phyloP scores from a whole-genome alignment of 2,113 vertebrate species.

The cattle (Bos taurus) region DNA sequence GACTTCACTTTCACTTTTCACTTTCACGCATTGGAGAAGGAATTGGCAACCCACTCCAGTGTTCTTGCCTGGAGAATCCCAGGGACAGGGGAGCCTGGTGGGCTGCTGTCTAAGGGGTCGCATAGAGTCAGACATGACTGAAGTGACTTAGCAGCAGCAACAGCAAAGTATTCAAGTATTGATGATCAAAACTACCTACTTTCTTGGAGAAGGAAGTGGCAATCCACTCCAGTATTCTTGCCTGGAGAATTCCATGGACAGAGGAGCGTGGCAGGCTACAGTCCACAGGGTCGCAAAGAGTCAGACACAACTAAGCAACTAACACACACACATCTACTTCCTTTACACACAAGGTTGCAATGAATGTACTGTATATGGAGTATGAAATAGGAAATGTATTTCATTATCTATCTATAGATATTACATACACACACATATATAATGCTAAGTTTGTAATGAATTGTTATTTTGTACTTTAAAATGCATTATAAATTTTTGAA shows the following conservation, averaged over 20 bases:
- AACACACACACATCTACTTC: background rate
- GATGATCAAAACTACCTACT: background rate
- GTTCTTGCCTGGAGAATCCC: no score
- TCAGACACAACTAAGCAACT: background rate
- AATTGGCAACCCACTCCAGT: background rate
- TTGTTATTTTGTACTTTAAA: background rate
- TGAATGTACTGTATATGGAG: background rate
- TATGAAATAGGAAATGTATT: background rate
- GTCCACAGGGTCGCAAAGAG: background rate
- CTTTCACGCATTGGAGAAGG: background rate
- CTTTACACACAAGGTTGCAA: background rate
- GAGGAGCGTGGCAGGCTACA: background rate
- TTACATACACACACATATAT: background rate
- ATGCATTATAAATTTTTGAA: background rate
- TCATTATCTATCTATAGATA: background rate
- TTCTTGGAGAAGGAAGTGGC: background rate
- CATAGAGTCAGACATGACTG: fast-evolving
- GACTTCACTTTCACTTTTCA: background rate
- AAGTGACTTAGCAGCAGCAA: background rate
- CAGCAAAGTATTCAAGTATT: background rate
- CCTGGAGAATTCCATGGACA: background rate
- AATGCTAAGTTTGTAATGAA: background rate
- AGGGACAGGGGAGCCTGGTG: background rate
- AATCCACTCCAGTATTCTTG: background rate
- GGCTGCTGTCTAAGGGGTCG: background rate